Conservation (phyloP, 2,113 vertebrate genomes). For the Eretmochelys imbricata region DNA sequence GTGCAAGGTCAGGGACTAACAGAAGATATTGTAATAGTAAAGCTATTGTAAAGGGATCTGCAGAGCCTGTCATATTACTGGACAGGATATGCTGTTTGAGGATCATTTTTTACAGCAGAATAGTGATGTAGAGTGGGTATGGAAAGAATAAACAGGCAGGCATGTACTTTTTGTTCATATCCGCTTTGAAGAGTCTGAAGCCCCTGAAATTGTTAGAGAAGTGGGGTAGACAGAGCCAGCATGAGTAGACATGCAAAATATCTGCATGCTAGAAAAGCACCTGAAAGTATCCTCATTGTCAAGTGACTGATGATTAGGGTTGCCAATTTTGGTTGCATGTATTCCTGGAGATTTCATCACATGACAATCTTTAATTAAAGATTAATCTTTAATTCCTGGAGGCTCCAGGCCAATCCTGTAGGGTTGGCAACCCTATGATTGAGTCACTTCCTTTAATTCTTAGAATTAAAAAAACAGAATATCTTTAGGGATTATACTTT, state of each 20-base stretch:
- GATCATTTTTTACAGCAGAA: background rate
- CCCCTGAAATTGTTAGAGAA: background rate
- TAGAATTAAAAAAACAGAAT: background rate
- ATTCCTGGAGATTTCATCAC: too few relatives aligned
- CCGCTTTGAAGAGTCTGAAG: background rate
- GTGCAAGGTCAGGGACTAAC: background rate
- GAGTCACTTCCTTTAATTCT: background rate
- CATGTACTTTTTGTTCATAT: background rate
- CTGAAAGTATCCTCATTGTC: background rate
- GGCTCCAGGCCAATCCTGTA: too few relatives aligned
- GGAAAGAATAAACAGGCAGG: background rate
- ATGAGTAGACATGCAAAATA: background rate
- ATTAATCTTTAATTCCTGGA: too few relatives aligned
- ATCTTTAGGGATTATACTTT: background rate
- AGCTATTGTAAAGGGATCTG: background rate
- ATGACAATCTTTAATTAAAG: too few relatives aligned
- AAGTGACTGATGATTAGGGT: background rate
- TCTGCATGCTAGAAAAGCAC: background rate
- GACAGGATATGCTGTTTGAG: background rate
- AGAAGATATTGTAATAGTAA: background rate
- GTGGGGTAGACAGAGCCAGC: too few relatives aligned
- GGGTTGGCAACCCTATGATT: too few relatives aligned
- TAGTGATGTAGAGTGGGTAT: fast-evolving
- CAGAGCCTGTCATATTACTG: background rate
- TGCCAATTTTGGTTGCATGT: too few relatives aligned